Conservation (phyloP, 2,113 vertebrate species). For the Solenodon paradoxus region DNA sequence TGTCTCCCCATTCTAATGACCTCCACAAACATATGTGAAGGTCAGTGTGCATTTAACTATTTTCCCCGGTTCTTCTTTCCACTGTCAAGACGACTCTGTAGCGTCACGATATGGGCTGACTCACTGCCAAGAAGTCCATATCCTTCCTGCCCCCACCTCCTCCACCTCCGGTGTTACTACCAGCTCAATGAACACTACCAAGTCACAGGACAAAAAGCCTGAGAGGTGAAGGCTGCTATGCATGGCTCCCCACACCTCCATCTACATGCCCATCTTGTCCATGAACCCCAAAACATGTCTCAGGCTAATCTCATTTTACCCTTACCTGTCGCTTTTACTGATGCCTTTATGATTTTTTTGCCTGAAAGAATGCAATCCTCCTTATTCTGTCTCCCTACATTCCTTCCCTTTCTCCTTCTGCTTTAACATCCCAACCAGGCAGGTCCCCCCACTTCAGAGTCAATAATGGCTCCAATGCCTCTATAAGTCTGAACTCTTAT, state of each 20-base stretch:
- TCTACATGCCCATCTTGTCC: background rate
- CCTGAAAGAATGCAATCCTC: background rate
- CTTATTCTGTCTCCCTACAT: background rate
- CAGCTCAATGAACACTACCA: background rate
- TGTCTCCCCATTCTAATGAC: slow-evolving; percentile 11
- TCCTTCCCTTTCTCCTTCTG: background rate
- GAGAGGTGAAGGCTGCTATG: background rate
- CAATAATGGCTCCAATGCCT: background rate
- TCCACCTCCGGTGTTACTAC: background rate
- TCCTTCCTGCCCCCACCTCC: background rate
- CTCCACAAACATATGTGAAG: background rate
- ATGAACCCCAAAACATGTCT: background rate
- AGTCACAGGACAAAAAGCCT: background rate
- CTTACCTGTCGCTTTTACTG: background rate
- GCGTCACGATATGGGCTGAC: background rate
- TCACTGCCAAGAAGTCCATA: background rate
- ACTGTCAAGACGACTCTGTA: background rate
- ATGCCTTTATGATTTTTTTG: background rate
- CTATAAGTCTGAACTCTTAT: background rate
- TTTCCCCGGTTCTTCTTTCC: background rate
- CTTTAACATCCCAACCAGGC: background rate
- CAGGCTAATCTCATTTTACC: background rate
- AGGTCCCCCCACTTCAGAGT: background rate
- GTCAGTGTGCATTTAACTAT: background rate
- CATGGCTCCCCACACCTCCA: background rate